These are phyloP conservation scores for Pollimyrus isidori DNA, from an alignment of 2,113 vertebrate species.

Conservation along the genomic window DNA sequence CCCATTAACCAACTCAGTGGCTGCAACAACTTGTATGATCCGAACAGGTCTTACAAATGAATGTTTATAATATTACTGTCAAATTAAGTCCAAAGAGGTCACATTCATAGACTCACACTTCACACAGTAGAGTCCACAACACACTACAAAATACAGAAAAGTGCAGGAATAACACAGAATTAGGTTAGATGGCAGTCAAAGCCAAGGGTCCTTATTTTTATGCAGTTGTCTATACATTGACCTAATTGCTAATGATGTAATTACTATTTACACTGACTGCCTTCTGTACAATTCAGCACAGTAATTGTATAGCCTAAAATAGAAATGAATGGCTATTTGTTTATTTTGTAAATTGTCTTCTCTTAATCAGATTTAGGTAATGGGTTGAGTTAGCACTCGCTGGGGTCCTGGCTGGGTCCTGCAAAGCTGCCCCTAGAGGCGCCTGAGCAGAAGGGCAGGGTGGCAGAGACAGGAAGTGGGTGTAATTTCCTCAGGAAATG, in stretches of 20 bases:
- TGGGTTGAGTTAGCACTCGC: conserved; percentile 31
- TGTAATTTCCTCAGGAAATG: conserved; percentile 69
- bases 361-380: conserved; percentile 49
- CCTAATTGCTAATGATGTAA: not conserved
- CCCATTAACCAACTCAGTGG: not conserved
- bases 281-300: conserved; percentile 41
- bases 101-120: not conserved
- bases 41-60: not conserved
- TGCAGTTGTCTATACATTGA: not conserved
- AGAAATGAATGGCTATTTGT: conserved; percentile 46
- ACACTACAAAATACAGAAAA: not conserved
- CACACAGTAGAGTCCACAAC: not conserved
- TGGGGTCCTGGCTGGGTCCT: conserved; percentile 31
- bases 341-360: conserved; percentile 51
- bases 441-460: conserved; percentile 30
- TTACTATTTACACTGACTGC: not conserved
- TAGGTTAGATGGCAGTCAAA: not conserved
- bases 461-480: conserved; percentile 61
- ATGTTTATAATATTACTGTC: not conserved
- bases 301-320: conserved; percentile 46
- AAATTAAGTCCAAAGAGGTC: not conserved
- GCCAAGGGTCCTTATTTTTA: not conserved
- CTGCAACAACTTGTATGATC: not conserved
- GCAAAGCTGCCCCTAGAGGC: conserved; percentile 31
- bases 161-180: not conserved